These are phyloP conservation scores for Anolis carolinensis DNA, from an alignment of 2,113 vertebrate genomes.

Conservation along the genomic window DNA sequence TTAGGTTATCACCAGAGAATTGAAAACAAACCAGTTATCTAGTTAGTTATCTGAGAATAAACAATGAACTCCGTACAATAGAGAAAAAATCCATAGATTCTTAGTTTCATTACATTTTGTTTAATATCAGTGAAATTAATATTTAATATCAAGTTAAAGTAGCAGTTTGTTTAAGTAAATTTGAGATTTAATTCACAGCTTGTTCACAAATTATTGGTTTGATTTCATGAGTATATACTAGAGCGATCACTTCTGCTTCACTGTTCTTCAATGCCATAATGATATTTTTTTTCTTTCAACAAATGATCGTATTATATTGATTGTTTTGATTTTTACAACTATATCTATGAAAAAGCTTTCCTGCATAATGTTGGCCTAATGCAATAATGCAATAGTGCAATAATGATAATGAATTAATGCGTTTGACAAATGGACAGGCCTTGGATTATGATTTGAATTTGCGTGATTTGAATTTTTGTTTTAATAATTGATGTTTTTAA, in stretches of 20 bases:
- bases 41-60: too few species aligned
- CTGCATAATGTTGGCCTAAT: not conserved
- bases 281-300: not conserved
- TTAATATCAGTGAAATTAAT: not conserved
- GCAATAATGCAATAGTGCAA: too few species aligned
- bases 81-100: not conserved
- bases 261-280: not conserved
- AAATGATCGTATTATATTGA: not conserved
- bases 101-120: not conserved
- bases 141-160: not conserved
- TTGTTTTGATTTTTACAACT: not conserved
- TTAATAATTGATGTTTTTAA: too few species aligned
- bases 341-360: not conserved
- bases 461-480: too few species aligned
- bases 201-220: not conserved
- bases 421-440: too few species aligned
- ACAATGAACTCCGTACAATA: too few species aligned
- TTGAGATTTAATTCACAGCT: not conserved
- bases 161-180: not conserved
- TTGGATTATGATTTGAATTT: too few species aligned
- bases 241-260: not conserved
- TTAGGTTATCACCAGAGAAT: not conserved
- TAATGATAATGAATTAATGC: too few species aligned
- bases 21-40: rapidly evolving
- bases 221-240: not conserved